Conservation (phyloP, 1,140 invertebrate genomes). For the Listronotus bonariensis region DNA sequence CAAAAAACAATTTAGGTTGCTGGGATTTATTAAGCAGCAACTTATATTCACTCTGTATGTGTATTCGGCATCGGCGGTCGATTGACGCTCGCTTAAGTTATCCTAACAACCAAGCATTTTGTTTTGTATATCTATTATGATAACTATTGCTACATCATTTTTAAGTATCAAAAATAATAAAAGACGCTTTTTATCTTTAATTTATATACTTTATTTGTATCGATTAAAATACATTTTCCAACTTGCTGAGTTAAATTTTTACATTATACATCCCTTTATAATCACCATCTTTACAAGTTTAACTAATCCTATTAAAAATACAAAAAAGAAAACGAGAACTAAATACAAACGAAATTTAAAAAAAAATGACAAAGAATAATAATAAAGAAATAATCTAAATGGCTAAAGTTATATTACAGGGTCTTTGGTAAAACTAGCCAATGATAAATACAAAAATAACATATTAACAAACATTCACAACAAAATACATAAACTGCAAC, state of each 20-base stretch:
- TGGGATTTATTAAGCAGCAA: too few relatives aligned
- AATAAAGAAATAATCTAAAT: conserved; percentile 38
- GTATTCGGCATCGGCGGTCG: too few relatives aligned
- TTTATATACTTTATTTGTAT: conserved; percentile 41
- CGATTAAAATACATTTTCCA: conserved; percentile 55
- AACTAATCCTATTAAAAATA: conserved; percentile 45
- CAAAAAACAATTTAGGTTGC: too few relatives aligned
- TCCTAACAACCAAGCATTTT: too few relatives aligned
- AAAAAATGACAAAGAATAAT: conserved; percentile 44
- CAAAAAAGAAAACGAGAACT: conserved; percentile 43
- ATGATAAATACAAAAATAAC: conserved; percentile 44
- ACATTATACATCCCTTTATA: conserved; percentile 48
- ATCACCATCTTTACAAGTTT: conserved; percentile 50
- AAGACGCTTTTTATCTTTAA: background rate
- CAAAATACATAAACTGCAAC: conserved; percentile 32
- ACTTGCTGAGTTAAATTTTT: conserved; percentile 51
- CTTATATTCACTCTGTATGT: too few relatives aligned
- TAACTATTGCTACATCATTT: too few relatives aligned
- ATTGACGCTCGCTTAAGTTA: too few relatives aligned
- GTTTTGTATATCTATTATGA: too few relatives aligned
- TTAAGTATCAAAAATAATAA: too few relatives aligned
- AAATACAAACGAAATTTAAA: conserved; percentile 42
- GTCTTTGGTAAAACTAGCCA: conserved; percentile 55
- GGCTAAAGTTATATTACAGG: conserved; percentile 52
- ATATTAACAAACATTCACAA: conserved; percentile 43